Conservation (phyloP, 2,888 invertebrate genomes). For the Tenodera sinensis region DNA sequence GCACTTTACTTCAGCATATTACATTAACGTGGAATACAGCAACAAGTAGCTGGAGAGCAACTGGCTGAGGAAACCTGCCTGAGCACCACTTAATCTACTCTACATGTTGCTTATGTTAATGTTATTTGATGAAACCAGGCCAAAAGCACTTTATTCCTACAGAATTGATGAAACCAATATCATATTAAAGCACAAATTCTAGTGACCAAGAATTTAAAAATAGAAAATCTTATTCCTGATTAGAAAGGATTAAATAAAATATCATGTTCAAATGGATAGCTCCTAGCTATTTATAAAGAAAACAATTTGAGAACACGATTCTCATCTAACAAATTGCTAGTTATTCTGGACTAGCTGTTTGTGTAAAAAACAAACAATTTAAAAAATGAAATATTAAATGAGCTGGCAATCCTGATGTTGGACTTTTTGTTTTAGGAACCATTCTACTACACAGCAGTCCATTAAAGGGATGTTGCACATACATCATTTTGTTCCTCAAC, state of each 20-base stretch:
- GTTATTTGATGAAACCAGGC: no score
- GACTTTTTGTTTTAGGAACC: slow-evolving; percentile 7
- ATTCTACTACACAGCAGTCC: slow-evolving; percentile 6
- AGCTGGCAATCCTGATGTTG: neutral
- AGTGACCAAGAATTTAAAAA: no score
- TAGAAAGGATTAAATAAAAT: no score
- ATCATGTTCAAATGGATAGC: neutral
- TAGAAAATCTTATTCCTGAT: no score
- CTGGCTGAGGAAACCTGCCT: no score
- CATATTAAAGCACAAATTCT: neutral
- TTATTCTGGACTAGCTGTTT: neutral
- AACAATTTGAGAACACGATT: neutral
- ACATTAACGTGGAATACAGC: no score
- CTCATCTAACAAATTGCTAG: neutral
- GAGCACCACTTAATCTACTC: no score
- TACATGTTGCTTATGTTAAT: no score
- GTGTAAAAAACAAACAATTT: neutral
- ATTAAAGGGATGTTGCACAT: neutral
- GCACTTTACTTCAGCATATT: no score
- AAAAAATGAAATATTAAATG: neutral
- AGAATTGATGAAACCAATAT: neutral
- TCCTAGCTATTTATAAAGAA: neutral
- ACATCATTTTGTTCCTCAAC: neutral
- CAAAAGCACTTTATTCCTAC: neutral
- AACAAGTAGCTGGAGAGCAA: no score